Percentiles rank a stretch among this genome's conserved stretches.
phyloP scores from a whole-genome alignment of 2,888 invertebrate genomes.

The Polydrusus pterygomalis region DNA sequence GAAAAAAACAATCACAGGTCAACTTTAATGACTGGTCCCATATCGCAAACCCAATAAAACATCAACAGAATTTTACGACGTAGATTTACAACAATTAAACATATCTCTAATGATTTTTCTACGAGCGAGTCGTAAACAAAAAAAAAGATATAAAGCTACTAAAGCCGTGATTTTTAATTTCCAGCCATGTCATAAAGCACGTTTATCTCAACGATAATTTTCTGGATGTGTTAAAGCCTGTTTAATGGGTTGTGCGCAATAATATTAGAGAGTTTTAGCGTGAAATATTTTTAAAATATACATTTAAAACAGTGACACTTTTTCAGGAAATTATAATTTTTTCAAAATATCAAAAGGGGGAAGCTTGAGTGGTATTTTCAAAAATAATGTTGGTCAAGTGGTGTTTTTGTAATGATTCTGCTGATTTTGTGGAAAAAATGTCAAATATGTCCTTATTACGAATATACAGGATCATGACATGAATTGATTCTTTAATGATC shows the following conservation, averaged over 20 bases:
- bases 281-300: too few relatives aligned
- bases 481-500: too few relatives aligned
- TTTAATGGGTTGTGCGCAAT: constrained; percentile 36
- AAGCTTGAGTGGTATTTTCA: too few relatives aligned
- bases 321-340: too few relatives aligned
- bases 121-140: constrained; percentile 12
- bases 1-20: constrained; percentile 5
- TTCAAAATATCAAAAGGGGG: too few relatives aligned
- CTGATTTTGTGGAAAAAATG: too few relatives aligned
- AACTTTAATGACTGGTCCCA: constrained; percentile 17
- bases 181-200: constrained; percentile 39
- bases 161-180: constrained; percentile 42
- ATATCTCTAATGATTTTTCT: constrained; percentile 31
- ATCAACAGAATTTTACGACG: constrained; percentile 25
- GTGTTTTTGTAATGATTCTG: too few relatives aligned
- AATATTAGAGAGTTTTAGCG: constrained; percentile 28
- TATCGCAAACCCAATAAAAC: constrained; percentile 26
- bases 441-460: too few relatives aligned
- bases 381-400: too few relatives aligned
- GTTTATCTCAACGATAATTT: constrained; percentile 44
- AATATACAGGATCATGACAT: too few relatives aligned
- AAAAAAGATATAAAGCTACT: constrained; percentile 33
- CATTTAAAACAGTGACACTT: too few relatives aligned
- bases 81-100: constrained; percentile 39
- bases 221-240: constrained; percentile 43